phyloP scores from a whole-genome alignment of 2,888 invertebrate genomes.

The Chaetoderma sp. region DNA sequence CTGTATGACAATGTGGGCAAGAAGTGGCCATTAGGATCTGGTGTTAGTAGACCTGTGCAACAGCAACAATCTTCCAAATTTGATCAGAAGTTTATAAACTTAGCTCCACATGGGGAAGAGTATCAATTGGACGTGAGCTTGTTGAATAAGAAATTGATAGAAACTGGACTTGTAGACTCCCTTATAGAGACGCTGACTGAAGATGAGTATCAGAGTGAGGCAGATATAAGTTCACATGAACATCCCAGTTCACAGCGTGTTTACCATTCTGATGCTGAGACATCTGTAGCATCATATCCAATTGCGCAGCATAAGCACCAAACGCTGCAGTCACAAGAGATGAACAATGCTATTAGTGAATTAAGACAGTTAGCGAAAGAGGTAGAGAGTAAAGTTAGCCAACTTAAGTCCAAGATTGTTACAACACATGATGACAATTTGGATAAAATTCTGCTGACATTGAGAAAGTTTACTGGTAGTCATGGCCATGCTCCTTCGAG shows the following conservation, averaged over 20 bases:
- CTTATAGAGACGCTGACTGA: no score
- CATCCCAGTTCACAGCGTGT: neutral
- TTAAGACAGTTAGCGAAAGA: conserved; percentile 52
- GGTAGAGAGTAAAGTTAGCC: conserved; percentile 52
- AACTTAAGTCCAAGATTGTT: conserved; percentile 53
- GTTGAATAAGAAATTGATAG: conserved; percentile 54
- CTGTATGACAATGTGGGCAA: no score
- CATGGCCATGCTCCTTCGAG: neutral
- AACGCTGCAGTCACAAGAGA: conserved; percentile 24
- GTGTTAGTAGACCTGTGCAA: neutral
- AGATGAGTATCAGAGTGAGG: no score
- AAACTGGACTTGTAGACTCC: conserved; percentile 57
- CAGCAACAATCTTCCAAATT: neutral
- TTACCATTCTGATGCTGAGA: neutral
- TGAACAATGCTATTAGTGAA: conserved; percentile 54
- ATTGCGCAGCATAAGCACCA: neutral
- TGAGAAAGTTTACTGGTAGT: conserved; percentile 51
- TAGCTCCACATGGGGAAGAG: conserved; percentile 8
- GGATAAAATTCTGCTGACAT: conserved; percentile 52
- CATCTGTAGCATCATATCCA: neutral
- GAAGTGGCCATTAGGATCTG: no score
- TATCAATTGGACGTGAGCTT: conserved; percentile 56
- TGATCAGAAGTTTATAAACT: conserved; percentile 1
- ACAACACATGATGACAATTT: conserved; percentile 54
- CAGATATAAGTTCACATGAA: no score